Base-by-base conservation (phyloP, 2,113 vertebrate species). In the Triplophysa dalaica region DNA sequence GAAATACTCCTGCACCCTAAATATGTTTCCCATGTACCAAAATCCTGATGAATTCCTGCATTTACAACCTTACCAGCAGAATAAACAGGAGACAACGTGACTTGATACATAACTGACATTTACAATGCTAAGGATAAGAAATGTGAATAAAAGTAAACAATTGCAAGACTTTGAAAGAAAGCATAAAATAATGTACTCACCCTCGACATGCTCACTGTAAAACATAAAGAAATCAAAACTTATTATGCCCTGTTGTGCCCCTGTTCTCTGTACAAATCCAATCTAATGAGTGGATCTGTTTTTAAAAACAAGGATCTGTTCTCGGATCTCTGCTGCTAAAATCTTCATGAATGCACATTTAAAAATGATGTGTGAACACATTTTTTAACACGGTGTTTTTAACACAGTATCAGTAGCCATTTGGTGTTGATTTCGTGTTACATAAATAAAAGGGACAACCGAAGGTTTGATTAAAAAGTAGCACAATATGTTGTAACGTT, bases 201-300 rank as follows among this genome's bases (percentile, higher is more conserved):
- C 96, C 92, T 95, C 95, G 7, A 90, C 93, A 72, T 95, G 94
- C 4, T 95, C 96, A 77, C 96, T 97, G 93, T 13, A 82, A 89
- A 88, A 33, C 85, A 48, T 83, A 52, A 86, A 12, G 77, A 58
- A 80, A 21, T n/a, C 11, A 65, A 22, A 1, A 6, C 11, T 14
- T 16, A 21, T 70, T 70, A 70, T 56, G 26, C 10, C 26, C 26
- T n/a, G 3, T 54, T n/a, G 24, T 56, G 69, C 19, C n/a, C 17
- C 3, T 52, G 33, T 38, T 50, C 12, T 29, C 29, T 29, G 29
- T 29, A 33, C 14, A 56, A 56, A 73, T 58, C 2, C 70, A 73
- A 33, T 60, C 14, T 3, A 70, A 8, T 33, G 5, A 21, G 45
- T 54, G 43, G 29, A 17, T 29, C 5, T 67, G 10, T 11, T 8